These are phyloP conservation scores for Neoseiulus cucumeris DNA, from an alignment of 1,140 invertebrate species.

Conservation along the genomic window DNA sequence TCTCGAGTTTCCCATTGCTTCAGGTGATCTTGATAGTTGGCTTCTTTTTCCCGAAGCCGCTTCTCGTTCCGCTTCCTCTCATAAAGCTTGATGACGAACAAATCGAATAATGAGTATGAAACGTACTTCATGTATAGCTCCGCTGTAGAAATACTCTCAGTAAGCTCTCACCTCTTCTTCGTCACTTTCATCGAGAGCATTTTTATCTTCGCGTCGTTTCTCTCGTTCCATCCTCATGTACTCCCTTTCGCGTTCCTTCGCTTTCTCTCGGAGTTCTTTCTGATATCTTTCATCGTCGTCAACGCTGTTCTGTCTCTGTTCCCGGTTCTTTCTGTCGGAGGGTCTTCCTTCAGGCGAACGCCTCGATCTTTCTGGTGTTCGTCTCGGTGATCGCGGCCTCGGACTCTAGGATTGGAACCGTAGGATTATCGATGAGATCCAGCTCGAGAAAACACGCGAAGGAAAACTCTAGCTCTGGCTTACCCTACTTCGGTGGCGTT, in stretches of 20 bases:
- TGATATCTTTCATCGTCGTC: constrained; percentile 18
- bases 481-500: constrained; percentile 30
- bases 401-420: not conserved
- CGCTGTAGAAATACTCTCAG: too few relatives aligned
- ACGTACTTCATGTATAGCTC: too few relatives aligned
- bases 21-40: constrained; percentile 58
- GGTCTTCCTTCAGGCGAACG: constrained; percentile 19
- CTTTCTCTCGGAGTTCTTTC: constrained; percentile 19
- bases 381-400: not conserved
- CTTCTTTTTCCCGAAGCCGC: constrained; percentile 75
- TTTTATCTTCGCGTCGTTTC: constrained; percentile 24
- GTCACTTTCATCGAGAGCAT: constrained; percentile 30
- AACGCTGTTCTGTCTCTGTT: constrained; percentile 19
- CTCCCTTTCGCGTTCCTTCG: constrained; percentile 45
- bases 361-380: constrained; percentile 9
- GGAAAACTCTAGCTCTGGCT: too few relatives aligned
- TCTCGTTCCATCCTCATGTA: constrained; percentile 19
- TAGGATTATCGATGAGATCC: too few relatives aligned
- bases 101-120: too few relatives aligned
- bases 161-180: constrained; percentile 48
- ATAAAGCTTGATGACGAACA: constrained; percentile 46
- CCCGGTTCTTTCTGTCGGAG: constrained; percentile 21
- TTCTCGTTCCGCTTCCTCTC: constrained; percentile 74
- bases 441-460: too few relatives aligned
- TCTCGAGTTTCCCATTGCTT: constrained; percentile 82